Conservation (phyloP, 1,140 invertebrate genomes). For the Pogonognathellus flavescens region DNA sequence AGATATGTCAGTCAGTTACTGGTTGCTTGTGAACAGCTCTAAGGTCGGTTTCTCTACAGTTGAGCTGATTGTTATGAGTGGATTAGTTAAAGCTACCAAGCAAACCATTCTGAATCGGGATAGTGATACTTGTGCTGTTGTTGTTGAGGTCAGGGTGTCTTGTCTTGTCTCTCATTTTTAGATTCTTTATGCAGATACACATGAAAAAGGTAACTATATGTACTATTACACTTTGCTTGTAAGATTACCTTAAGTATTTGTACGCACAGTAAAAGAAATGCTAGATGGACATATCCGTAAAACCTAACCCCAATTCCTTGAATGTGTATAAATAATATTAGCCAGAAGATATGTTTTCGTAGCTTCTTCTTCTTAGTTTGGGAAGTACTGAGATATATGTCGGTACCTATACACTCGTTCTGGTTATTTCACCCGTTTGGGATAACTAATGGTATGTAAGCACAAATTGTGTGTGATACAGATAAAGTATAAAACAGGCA, state of each 20-base stretch:
- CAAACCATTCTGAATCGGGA: background rate
- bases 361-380: no score
- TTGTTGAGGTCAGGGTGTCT: slow-evolving; percentile 29
- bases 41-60: background rate
- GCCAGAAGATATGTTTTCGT: no score
- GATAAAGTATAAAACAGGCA: slow-evolving; percentile 33
- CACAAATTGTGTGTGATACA: slow-evolving; percentile 31
- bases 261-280: no score
- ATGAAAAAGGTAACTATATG: slow-evolving; percentile 22
- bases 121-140: background rate
- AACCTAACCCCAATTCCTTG: no score
- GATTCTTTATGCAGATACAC: background rate
- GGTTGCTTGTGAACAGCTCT: background rate
- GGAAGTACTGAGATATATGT: no score
- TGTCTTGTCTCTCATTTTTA: background rate
- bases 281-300: no score
- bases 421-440: background rate
- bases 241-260: no score
- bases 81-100: slow-evolving; percentile 1
- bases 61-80: background rate
- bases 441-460: background rate
- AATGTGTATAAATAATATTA: no score
- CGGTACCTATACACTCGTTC: background rate
- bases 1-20: background rate
- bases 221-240: no score